A percentile compares a stretch with the other conserved stretches of the same genome.
Conservation (phyloP, 2,888 invertebrate genomes). For the Calliphora vomitoria region DNA sequence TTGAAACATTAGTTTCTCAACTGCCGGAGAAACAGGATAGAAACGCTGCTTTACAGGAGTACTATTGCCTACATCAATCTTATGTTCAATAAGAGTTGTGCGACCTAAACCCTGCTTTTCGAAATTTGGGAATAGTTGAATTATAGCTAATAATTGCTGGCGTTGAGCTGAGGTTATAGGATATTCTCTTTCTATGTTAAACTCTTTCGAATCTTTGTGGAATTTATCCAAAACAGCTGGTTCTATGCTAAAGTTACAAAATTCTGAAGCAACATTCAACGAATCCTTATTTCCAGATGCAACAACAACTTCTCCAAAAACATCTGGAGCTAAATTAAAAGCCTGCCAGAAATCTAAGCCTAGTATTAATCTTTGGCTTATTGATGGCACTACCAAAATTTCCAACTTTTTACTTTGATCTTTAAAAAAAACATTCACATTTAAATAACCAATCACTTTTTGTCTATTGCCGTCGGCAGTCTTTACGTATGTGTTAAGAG, state of each 20-base stretch:
- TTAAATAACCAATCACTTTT: conserved; percentile 20
- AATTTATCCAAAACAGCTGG: too few relatives aligned
- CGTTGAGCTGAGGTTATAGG: too few relatives aligned
- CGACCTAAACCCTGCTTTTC: too few relatives aligned
- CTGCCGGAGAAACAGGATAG: too few relatives aligned
- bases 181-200: too few relatives aligned
- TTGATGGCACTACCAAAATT: conserved; percentile 48
- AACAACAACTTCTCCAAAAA: conserved; percentile 27
- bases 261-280: conserved; percentile 39
- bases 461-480: conserved; percentile 11
- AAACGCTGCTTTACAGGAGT: too few relatives aligned
- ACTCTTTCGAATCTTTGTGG: too few relatives aligned
- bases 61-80: too few relatives aligned
- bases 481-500: neutral
- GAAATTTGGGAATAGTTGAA: too few relatives aligned
- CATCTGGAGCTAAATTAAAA: conserved; percentile 36
- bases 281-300: neutral
- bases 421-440: conserved; percentile 19
- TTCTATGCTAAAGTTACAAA: conserved; percentile 74
- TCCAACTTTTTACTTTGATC: conserved; percentile 2
- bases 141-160: too few relatives aligned
- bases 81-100: too few relatives aligned
- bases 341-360: conserved; percentile 44
- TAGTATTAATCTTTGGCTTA: conserved; percentile 44
- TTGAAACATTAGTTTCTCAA: too few relatives aligned